phyloP scores from a whole-genome alignment of 2,888 invertebrate species.

The Rhagonycha lutea region DNA sequence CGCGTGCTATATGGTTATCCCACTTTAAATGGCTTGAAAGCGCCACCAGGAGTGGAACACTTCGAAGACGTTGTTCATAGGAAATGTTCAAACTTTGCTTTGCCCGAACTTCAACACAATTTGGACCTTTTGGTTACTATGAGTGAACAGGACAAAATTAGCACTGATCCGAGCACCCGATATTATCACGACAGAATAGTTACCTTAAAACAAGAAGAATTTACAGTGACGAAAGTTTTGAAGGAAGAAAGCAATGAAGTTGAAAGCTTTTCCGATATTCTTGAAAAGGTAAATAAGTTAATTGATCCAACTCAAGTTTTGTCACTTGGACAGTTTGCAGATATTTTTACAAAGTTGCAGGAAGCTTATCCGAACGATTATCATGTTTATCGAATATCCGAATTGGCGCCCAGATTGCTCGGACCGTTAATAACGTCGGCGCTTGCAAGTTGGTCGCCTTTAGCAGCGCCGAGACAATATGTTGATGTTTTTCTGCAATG shows the following conservation, averaged over 20 bases:
- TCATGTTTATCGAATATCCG: conserved; percentile 80
- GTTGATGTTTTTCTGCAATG: conserved; percentile 70
- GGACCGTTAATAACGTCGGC: conserved; percentile 80
- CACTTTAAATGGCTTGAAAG: conserved; percentile 74
- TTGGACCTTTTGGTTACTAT: conserved; percentile 87
- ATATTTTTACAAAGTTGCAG: conserved; percentile 63
- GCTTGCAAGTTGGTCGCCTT: conserved; percentile 79
- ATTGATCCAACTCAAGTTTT: conserved; percentile 58
- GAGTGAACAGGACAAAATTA: conserved; percentile 94
- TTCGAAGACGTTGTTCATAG: conserved; percentile 68
- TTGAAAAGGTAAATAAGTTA: conserved; percentile 68
- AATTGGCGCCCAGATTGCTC: conserved; percentile 82
- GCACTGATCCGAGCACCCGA: conserved; percentile 77
- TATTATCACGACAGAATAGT: conserved; percentile 79
- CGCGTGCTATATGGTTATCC: conserved; percentile 91
- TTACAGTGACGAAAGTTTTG: conserved; percentile 68
- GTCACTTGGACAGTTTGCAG: conserved; percentile 62
- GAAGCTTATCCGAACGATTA: conserved; percentile 75
- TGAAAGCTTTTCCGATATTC: conserved; percentile 69
- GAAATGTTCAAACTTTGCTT: conserved; percentile 68
- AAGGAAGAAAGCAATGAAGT: conserved; percentile 75
- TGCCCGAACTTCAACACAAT: conserved; percentile 93
- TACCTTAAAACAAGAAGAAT: conserved; percentile 78
- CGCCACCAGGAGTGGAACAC: conserved; percentile 62
- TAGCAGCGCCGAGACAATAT: conserved; percentile 69